Evolutionary conservation across 2,113 vertebrate genomes (phyloP), one percentile per base, ranked within the genome.

Genomic region (Pycnonotus jocosus): DNA sequence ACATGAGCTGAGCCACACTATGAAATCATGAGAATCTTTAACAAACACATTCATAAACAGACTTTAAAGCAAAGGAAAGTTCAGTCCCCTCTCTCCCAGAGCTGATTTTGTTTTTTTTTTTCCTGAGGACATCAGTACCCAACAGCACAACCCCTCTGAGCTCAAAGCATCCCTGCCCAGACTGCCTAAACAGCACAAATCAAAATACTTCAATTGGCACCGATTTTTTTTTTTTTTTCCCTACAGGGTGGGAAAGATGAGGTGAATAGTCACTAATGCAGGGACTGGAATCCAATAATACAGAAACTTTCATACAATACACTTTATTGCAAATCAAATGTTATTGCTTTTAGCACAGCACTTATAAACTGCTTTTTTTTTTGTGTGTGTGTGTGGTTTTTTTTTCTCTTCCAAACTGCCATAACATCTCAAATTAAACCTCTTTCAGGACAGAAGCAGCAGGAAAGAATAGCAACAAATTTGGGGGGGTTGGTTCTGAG

Each of bases 161-260:
- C 47, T 96, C 80, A 73, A 62, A 87, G 47, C 21, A 11, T 35
- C 28, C 89, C 83, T 77, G 61, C 54, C 87, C 61, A 56, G 96
- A 93, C 88, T 94, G 72, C 53, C 85, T 77, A 73, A 97, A 64
- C 45, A 90, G 48, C 47, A 86, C 54, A 93, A 95, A 96, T 90
- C 92, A 90, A 96, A 97, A 91, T 20, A 53, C 85, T 89, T 85
- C 95, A 54, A 44, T 53, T 95, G 73, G 9, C 73, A 92, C 40
- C 85, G 90, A 93, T 89, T 96, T 94, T n/a, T n/a, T n/a, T n/a
- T n/a, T n/a, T n/a, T n/a, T n/a, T 38, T 89, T 73, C 81, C 69
- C n/a, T 37, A 5, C 7, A 9, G 38, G 22, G 23, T 69, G 54
- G 38, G 31, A 57, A 81, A 86, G 78, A 78, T 64, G 82, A 96